A percentile compares a stretch with the other conserved stretches of the same genome.
phyloP scores from a whole-genome alignment of 2,797 vertebrate genomes.

The Paguma larvata region DNA sequence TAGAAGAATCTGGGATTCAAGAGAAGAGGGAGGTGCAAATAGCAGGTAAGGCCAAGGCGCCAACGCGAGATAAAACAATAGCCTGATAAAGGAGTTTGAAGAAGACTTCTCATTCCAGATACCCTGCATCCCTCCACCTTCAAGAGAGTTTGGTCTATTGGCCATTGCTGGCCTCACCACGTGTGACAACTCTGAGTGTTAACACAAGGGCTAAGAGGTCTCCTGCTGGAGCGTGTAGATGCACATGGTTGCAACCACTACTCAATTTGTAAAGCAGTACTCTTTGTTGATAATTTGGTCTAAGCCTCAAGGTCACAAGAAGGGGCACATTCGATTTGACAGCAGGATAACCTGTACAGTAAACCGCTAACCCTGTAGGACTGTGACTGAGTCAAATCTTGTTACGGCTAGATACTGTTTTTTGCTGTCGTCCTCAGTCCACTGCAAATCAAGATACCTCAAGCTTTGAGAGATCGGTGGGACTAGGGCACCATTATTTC shows the following conservation, averaged over 20 bases:
- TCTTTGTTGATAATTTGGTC: constrained; percentile 10
- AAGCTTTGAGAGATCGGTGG: not conserved
- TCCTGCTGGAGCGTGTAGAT: not conserved
- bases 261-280: not conserved
- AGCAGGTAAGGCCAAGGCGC: not conserved
- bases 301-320: not conserved
- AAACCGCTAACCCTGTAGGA: not conserved
- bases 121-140: not conserved
- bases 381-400: not conserved
- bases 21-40: not conserved
- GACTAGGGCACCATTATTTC: not conserved
- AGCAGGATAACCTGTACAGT: not conserved
- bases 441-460: not conserved
- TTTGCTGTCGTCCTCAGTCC: not conserved
- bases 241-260: not conserved
- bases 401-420: not conserved
- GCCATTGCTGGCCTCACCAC: not conserved
- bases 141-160: not conserved
- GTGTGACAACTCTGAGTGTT: not conserved
- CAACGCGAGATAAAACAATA: not conserved
- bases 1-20: constrained; percentile 10
- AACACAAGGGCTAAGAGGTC: not conserved
- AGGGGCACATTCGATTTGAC: not conserved
- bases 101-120: constrained; percentile 1
- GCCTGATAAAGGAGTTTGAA: not conserved